phyloP scores from a whole-genome alignment of 2,888 invertebrate species.

The Cheilosia variabilis region DNA sequence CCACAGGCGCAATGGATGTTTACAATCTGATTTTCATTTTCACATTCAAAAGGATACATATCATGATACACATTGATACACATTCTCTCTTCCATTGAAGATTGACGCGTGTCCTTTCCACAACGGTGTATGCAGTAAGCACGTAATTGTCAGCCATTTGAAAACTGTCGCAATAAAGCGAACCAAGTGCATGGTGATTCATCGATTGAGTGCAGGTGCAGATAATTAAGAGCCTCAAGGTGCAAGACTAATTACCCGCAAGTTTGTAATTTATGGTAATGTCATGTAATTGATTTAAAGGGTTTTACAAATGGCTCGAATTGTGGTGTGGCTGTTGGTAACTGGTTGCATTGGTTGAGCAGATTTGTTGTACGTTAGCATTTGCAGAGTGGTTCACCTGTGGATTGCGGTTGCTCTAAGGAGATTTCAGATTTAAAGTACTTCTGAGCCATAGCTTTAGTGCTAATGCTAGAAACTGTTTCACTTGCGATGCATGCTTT shows the following conservation, averaged over 20 bases:
- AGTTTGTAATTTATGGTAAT: conserved; percentile 74
- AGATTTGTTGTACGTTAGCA: not conserved
- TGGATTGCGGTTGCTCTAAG: not conserved
- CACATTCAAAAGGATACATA: conserved; percentile 38
- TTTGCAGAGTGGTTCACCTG: conserved; percentile 8
- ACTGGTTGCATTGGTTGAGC: conserved; percentile 1
- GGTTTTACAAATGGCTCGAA: conserved; percentile 29
- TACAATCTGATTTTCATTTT: conserved; percentile 56
- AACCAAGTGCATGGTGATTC: conserved; percentile 38
- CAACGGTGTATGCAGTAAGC: conserved; percentile 9
- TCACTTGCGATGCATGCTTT: no score
- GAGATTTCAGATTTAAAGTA: not conserved
- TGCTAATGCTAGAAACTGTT: no score
- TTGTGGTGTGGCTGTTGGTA: not conserved
- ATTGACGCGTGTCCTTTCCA: conserved; percentile 45
- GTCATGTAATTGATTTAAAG: conserved; percentile 70
- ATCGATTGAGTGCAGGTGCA: conserved; percentile 61
- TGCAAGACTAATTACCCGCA: conserved; percentile 72
- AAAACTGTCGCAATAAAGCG: conserved; percentile 53
- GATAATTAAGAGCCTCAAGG: conserved; percentile 69
- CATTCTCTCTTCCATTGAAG: not conserved
- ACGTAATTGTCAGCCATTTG: conserved; percentile 42
- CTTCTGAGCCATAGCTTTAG: not conserved
- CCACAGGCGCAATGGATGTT: conserved; percentile 46
- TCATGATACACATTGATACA: not conserved